Base-by-base conservation (phyloP, 2,888 invertebrate genomes). In the Cremastinae sp. region DNA sequence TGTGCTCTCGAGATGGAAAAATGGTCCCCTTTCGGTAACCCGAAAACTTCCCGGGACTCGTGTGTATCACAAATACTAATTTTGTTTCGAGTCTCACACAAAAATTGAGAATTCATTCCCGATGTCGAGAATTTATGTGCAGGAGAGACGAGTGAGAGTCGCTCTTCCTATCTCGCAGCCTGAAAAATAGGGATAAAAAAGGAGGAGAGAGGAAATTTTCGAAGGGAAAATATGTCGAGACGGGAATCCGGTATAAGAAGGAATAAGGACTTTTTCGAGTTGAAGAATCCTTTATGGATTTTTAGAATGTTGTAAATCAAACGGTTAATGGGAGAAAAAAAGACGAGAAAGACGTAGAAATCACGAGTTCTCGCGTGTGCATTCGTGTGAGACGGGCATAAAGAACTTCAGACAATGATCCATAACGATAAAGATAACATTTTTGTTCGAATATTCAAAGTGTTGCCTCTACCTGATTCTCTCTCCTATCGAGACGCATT, bases 221-320 rank as follows among this genome's bases (percentile, higher is more conserved):
- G 58, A 22, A 59, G 53, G 47, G 47, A 69, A 59, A 64, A 51
- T 20, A 5, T 38, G 51, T 22, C 20, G 61, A 56, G 12, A 5
- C 34, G 58, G 62, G 58, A 69, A 51, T 64, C 41, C 51, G 62
- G 49, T 34, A 36, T 64, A 70, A 34, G 74, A 71, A 22, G 75
- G 79, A 83, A 28, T 28, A 28, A 83, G 80, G 64, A 45, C 7
- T 12, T 47, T 49, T 14, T 43, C 20, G 53, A 34, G 9, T 73
- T 77, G 81, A 81, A 80, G 83, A 83, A 82, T 82, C 84, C 84
- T 88, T 88, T 88, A 89, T 88, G 88, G 87, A 89, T 88, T 88
- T 83, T 86, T 88, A 86, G 87, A 89, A 87, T 87, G 88, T 85
- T 86, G 88, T 89, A 89, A 89, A 89, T 89, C 88, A 89, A 88